Evolutionary conservation across 2,797 vertebrate species (phyloP).

Genomic region (Heterohyrax brucei): DNA sequence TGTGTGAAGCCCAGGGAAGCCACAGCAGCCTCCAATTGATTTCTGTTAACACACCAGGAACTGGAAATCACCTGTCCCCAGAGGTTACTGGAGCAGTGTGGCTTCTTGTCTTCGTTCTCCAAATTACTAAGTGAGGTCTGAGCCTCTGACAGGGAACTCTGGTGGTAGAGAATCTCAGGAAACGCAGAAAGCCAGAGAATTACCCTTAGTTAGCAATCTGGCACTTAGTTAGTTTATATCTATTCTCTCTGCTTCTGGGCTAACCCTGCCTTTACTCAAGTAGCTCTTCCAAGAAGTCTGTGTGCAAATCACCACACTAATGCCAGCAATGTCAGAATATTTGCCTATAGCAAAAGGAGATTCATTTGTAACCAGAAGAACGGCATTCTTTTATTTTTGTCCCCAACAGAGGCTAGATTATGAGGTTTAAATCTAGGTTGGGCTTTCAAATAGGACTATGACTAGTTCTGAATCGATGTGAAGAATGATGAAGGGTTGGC

Average conservation of each 20-base stretch:
- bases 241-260: neutral
- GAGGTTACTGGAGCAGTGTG: neutral
- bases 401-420: conserved; percentile 74
- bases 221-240: neutral
- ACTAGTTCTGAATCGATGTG: conserved; percentile 23
- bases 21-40: neutral
- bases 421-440: conserved; percentile 60
- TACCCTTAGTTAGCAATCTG: neutral
- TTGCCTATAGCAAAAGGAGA: conserved; percentile 16
- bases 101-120: conserved; percentile 29
- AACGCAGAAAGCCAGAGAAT: neutral
- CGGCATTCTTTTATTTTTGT: neutral
- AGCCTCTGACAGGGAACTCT: neutral
- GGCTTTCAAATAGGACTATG: conserved; percentile 73
- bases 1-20: neutral
- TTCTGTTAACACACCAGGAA: neutral
- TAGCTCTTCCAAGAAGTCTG: neutral
- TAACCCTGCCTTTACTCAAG: neutral
- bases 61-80: rapidly evolving
- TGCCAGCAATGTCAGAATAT: neutral
- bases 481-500: conserved; percentile 82
- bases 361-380: conserved; percentile 29
- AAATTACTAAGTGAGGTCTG: neutral
- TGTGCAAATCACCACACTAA: neutral
- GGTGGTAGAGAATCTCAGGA: conserved; percentile 26